These are phyloP conservation scores for Drosophila pseudoananassae DNA, from an alignment of 1,140 invertebrate species.

Conservation along the genomic window DNA sequence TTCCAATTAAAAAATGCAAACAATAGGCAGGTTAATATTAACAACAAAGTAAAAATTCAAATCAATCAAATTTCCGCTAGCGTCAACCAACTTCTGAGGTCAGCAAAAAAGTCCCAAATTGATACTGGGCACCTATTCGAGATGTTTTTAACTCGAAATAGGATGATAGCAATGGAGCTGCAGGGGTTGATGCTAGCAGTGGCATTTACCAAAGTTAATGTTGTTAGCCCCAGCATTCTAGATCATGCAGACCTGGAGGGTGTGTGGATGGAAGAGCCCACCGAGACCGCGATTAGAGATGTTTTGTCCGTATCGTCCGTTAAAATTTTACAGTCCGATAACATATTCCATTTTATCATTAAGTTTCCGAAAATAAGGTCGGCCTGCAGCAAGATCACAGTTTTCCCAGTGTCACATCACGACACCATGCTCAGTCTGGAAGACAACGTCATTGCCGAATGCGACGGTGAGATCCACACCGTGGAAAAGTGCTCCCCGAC, in stretches of 20 bases:
- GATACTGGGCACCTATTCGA: constrained; percentile 25
- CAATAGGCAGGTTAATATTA: not conserved
- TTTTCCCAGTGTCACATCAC: too few relatives aligned
- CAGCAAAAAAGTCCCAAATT: constrained; percentile 6
- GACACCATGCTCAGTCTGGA: too few relatives aligned
- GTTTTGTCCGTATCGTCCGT: too few relatives aligned
- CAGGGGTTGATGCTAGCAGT: constrained; percentile 33
- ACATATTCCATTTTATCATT: too few relatives aligned
- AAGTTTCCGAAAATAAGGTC: too few relatives aligned
- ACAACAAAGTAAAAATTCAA: not conserved
- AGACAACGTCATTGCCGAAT: too few relatives aligned
- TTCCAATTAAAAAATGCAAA: not conserved
- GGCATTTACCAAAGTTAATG: constrained; percentile 16
- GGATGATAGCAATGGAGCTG: constrained; percentile 29
- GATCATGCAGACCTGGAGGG: not conserved
- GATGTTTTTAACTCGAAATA: constrained; percentile 20
- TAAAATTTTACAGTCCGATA: too few relatives aligned
- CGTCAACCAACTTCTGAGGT: not conserved
- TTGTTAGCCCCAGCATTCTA: constrained; percentile 32
- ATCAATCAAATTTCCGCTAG: not conserved
- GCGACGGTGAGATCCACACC: too few relatives aligned
- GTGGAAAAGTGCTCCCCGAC: too few relatives aligned
- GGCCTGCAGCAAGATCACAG: too few relatives aligned
- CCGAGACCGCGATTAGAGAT: too few relatives aligned
- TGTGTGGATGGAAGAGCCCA: too few relatives aligned